These are phyloP conservation scores for Pseudorhombus dupliciocellatus DNA, from an alignment of 2,113 vertebrate genomes.

Conservation along the genomic window DNA sequence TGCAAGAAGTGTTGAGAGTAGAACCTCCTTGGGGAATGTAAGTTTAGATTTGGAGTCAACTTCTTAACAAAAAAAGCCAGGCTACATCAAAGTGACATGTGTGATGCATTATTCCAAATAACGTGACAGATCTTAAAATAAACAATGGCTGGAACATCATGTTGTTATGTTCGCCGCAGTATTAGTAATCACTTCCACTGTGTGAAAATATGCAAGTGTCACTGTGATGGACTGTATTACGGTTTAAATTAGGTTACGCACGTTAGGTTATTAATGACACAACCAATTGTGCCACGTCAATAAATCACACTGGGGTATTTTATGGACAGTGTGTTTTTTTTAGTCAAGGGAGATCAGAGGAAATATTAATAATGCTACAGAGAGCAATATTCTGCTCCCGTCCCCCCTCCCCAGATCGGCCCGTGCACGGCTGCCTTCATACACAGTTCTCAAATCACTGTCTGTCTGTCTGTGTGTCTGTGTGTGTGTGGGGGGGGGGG, in stretches of 20 bases:
- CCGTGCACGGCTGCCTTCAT: background rate
- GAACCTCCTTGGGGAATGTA: too few species aligned
- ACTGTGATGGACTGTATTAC: background rate
- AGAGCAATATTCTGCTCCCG: background rate
- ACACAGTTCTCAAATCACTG: background rate
- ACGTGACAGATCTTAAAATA: background rate
- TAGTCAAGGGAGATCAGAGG: background rate
- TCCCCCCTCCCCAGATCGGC: background rate
- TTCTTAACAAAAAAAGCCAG: too few species aligned
- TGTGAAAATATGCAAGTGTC: too few species aligned
- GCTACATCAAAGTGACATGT: too few species aligned
- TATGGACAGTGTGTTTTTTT: background rate
- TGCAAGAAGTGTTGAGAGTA: too few species aligned
- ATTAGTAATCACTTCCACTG: too few species aligned
- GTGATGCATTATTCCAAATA: too few species aligned
- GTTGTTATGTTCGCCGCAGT: too few species aligned
- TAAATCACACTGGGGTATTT: background rate
- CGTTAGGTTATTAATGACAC: background rate
- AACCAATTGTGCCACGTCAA: background rate
- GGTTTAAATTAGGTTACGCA: background rate
- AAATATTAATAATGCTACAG: background rate
- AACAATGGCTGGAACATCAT: too few species aligned
- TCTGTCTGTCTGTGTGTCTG: too few species aligned
- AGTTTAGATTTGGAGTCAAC: too few species aligned
- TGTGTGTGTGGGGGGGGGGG: too few species aligned